Base-by-base conservation (phyloP, 2,113 vertebrate species). In the Lepisosteus osseus region DNA sequence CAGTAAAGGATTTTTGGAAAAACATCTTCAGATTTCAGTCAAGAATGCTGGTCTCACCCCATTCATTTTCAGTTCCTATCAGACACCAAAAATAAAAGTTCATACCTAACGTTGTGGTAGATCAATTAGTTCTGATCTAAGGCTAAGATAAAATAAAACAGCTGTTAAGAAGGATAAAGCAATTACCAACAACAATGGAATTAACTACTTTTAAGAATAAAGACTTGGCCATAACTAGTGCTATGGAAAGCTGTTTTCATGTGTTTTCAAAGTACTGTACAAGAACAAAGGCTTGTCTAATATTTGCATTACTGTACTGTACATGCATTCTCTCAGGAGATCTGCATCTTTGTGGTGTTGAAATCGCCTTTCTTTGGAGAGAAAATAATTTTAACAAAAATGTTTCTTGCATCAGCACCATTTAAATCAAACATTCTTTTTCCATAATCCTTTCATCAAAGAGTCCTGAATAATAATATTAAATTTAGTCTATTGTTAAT, bases 71-170 rank as follows among this genome's bases (percentile, higher is more conserved):
- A 44, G 69, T 61, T 44, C 67, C 72, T 54, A 29, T 51, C 7
- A 73, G 15, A 61, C 9, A 68, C 2, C 29, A 8, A 61, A 15
- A 61, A 61, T 65, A 13, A 17, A 29, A 13, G 3, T 6, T 72
- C 13, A 56, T 43, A 15, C 14, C 65, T 29, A 43, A 2, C 29
- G 1, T 54, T 44, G 9, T 45, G 44, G 44, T 73, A 57, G 54
- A 64, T 63, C 42, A 69, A 74, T 45, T 47, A 68, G 47, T 54
- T 68, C 66, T 43, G 65, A 54, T 45, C 40, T 55, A 7, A 69
- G 13, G 41, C 43, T 68, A 13, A 56, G 7, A 74, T 11, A 2
- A 11, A 68, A 56, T 47, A 51, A 59, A 68, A 63, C 72, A 74
- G 59, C 67, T 74, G 72, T 67, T 64, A 43, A 40, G 15, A 63